A percentile compares a stretch with the other conserved stretches of the same genome.
Evolutionary conservation across 2,888 invertebrate species (phyloP).

Genomic region (Phoronis australis): DNA sequence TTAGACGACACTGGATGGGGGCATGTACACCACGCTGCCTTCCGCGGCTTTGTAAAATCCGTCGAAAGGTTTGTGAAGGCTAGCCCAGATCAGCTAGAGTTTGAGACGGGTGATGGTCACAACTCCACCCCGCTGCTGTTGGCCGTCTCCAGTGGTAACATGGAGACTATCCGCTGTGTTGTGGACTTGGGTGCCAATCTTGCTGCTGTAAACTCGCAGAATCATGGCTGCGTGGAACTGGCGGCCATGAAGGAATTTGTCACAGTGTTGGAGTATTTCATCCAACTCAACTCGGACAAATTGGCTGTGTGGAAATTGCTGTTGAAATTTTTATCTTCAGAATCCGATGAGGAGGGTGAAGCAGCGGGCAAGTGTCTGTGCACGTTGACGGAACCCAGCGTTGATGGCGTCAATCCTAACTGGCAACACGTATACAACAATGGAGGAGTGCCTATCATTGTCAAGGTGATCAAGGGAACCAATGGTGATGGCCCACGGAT

Average conservation of each 20-base stretch:
- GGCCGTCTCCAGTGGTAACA: slow-evolving; percentile 37
- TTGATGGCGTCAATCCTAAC: slow-evolving; percentile 30
- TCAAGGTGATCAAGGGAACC: slow-evolving; percentile 36
- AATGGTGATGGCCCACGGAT: slow-evolving; percentile 36
- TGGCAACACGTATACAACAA: slow-evolving; percentile 36
- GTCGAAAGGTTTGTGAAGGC: slow-evolving; percentile 45
- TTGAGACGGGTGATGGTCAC: slow-evolving; percentile 43
- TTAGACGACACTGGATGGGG: slow-evolving; percentile 49
- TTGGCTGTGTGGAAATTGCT: slow-evolving; percentile 46
- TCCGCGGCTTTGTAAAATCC: slow-evolving; percentile 45
- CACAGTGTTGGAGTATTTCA: slow-evolving; percentile 36
- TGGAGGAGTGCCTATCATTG: slow-evolving; percentile 36
- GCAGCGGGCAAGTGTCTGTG: slow-evolving; percentile 37
- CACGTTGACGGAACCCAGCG: slow-evolving; percentile 25
- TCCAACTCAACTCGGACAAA: slow-evolving; percentile 27
- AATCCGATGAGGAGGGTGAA: slow-evolving; percentile 39
- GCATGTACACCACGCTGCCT: slow-evolving; percentile 49
- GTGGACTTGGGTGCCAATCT: slow-evolving; percentile 40
- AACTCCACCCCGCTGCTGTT: slow-evolving; percentile 46
- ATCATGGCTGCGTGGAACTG: slow-evolving; percentile 49
- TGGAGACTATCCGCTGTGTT: slow-evolving; percentile 40
- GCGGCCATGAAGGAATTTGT: slow-evolving; percentile 37
- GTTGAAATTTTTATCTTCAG: slow-evolving; percentile 35
- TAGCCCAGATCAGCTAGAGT: slow-evolving; percentile 39
- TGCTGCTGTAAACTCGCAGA: slow-evolving; percentile 32